Base-by-base conservation (phyloP, 2,888 invertebrate genomes). In the Aphidoletes aphidimyza region DNA sequence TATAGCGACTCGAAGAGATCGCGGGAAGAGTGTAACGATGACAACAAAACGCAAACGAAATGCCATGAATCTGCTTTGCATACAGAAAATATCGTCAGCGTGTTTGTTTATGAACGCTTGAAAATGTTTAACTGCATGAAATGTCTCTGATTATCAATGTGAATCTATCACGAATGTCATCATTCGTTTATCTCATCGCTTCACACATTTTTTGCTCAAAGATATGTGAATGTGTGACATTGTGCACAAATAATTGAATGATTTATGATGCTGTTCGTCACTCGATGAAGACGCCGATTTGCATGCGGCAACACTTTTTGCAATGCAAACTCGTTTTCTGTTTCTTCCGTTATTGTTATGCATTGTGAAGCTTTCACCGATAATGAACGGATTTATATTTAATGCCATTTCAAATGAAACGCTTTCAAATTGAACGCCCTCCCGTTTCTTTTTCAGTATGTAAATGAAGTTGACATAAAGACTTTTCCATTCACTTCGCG, bases 221-320 rank as follows among this genome's bases (percentile, higher is more conserved):
- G 22, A 19, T 47, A 11, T 39, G 39, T 47, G 14, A 0, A 69
- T 34, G 14, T 69, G 14, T 59, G 3, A 34, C 34, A 34, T 37
- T 37, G 37, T 81, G 36, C 81, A n/a, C 17, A 37, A 26, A 81
- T 81, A 81, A 81, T 81, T 81, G 37, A 81, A 81, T 81, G 81
- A 81, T 81, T 81, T 81, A 81, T 81, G 37, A 81, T 81, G 37
- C 39, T n/a, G 37, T 81, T 81, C 39, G 81, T 69, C 34, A 69
- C 14, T 5, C 1, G 9, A 14, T 14, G 22, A 47, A 9, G 22
- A 6, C 54, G 54, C 22, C 9, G 22, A 1, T 22, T 11, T 26
- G 22, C n/a, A 26, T 22, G 2, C 3, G 3, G 54, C 19, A 69
- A 69, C 26, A n/a, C 11, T 69, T 69, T 69, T 69, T 14, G 5